Evolutionary conservation across 2,113 vertebrate genomes (phyloP), one percentile per base, ranked within the genome.

Genomic region (Tragelaphus imberbis): DNA sequence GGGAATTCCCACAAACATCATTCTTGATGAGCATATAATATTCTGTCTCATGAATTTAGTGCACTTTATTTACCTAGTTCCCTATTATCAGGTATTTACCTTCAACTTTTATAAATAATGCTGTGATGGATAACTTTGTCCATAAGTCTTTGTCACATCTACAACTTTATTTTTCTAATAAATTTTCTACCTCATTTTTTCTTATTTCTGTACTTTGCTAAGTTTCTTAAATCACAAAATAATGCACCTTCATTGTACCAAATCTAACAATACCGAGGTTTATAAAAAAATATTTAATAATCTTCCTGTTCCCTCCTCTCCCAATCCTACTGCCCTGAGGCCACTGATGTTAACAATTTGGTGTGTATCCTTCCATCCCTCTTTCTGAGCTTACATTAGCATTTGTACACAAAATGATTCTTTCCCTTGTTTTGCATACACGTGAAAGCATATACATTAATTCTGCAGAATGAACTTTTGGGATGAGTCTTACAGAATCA

Each of bases 241-340:
- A 94, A 89, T 93, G 8, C 53, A 86, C 63, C 63, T 33, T 94
- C 30, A 80, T 97, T 95, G 47, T 95, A 63, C 77, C 81, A 97
- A 95, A 77, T 92, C 77, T 97, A 97, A 91, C 58, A 85, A 89
- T 91, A 77, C 51, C 63, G 27, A 88, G 63, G 25, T 79, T 90
- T 97, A 79, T 90, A 91, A 96, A 94, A 91, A 95, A 98, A 97
- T 27, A 86, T 95, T 96, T 94, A 95, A 75, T 97, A 95, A 97
- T 86, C 40, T 17, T 93, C 68, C 19, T 80, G 27, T 86, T 93
- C 49, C 47, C 21, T 91, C 27, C 51, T 25, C n/a, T 79, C n/a
- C 17, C 77, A 88, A 27, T 81, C 33, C 21, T 75, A 85, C 58
- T 92, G 55, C 65, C 90, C 55, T 80, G 36, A 95, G 94, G 93